phyloP scores from a whole-genome alignment of 2,797 vertebrate species.

The Paguma larvata region DNA sequence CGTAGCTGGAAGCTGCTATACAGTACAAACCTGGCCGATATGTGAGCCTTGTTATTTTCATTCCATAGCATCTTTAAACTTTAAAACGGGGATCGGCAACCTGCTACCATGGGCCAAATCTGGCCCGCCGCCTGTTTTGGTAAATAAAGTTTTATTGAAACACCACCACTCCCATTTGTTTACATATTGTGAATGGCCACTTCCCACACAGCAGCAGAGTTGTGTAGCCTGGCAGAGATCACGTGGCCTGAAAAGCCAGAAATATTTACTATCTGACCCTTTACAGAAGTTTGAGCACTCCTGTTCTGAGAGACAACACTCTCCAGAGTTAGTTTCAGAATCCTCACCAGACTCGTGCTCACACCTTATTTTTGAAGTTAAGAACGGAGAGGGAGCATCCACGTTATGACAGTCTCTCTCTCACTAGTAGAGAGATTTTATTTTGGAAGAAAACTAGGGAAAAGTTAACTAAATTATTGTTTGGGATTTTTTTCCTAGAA shows the following conservation, averaged over 20 bases:
- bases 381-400: neutral
- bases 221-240: neutral
- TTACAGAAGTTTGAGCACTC: neutral
- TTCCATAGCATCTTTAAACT: neutral
- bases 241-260: neutral
- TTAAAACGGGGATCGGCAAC: neutral
- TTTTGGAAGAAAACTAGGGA: constrained; percentile 50
- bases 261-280: neutral
- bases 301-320: neutral
- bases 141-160: constrained; percentile 59
- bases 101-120: neutral
- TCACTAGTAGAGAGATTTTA: neutral
- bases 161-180: neutral
- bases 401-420: neutral
- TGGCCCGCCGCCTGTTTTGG: neutral
- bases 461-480: neutral
- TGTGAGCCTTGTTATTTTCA: neutral
- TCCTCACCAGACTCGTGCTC: neutral
- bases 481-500: neutral
- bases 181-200: neutral
- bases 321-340: neutral
- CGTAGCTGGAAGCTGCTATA: neutral
- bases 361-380: neutral
- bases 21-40: neutral
- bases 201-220: neutral